phyloP scores from a whole-genome alignment of 2,797 vertebrate species.

The Naso thynnoides region DNA sequence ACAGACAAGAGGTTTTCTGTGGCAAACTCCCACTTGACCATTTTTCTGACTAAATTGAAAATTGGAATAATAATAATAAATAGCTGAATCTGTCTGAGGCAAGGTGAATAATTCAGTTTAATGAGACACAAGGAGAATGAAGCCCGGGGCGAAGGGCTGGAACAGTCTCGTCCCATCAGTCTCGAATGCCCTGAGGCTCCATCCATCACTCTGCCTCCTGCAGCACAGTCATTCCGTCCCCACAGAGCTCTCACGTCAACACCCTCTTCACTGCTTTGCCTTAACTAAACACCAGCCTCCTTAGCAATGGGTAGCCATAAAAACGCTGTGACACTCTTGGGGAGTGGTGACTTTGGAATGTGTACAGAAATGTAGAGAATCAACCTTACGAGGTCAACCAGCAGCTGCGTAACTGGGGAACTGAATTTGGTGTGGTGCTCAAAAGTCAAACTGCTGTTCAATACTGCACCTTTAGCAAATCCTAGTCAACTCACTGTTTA shows the following conservation, averaged over 20 bases:
- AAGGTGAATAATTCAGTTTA: slow-evolving; percentile 79
- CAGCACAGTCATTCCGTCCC: slow-evolving; percentile 61
- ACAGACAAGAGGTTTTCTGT: slow-evolving; percentile 23
- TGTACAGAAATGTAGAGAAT: slow-evolving; percentile 29
- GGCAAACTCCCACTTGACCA: slow-evolving; percentile 34
- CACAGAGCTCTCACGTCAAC: slow-evolving; percentile 49
- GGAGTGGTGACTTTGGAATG: slow-evolving; percentile 35
- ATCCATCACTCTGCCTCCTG: slow-evolving; percentile 69
- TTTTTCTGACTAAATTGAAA: slow-evolving; percentile 68
- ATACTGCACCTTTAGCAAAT: slow-evolving; percentile 14
- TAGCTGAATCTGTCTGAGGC: slow-evolving; percentile 49
- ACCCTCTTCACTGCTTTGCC: slow-evolving; percentile 33
- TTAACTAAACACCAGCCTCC: slow-evolving; percentile 64
- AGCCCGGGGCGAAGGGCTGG: slow-evolving; percentile 63
- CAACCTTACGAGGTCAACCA: neutral
- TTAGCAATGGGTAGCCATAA: slow-evolving; percentile 53
- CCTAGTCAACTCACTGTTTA: neutral
- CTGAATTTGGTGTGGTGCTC: slow-evolving; percentile 10
- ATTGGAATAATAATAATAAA: slow-evolving; percentile 69
- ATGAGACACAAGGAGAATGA: slow-evolving; percentile 75
- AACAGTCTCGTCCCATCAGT: slow-evolving; percentile 73
- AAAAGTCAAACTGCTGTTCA: slow-evolving; percentile 2
- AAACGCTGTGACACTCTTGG: slow-evolving; percentile 40
- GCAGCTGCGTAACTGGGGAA: slow-evolving; percentile 8
- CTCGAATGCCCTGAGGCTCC: slow-evolving; percentile 58